A percentile compares a stretch with the other conserved stretches of the same genome.
Evolutionary conservation across 2,797 vertebrate species (phyloP).

Genomic region (Lagocephalus sceleratus): DNA sequence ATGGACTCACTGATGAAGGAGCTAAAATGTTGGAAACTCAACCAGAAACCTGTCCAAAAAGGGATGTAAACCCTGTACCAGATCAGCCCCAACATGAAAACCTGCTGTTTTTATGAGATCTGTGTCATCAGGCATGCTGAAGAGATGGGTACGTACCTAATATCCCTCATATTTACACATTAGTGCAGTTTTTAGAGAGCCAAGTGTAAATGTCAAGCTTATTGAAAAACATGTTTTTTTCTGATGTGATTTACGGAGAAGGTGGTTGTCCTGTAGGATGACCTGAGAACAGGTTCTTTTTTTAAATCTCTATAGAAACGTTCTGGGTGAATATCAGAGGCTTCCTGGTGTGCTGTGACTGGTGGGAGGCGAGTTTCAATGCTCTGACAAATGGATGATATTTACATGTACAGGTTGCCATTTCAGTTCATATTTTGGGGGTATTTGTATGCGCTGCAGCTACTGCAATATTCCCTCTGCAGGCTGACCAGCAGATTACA

Average conservation of each 20-base stretch:
- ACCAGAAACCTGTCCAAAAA: constrained; percentile 10
- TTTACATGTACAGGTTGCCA: too few species aligned
- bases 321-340: too few species aligned
- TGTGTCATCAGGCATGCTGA: constrained; percentile 28
- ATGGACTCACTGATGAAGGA: constrained; percentile 11
- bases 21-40: constrained; percentile 17
- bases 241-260: not conserved
- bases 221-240: not conserved
- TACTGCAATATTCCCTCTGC: too few species aligned
- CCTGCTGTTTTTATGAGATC: constrained; percentile 31
- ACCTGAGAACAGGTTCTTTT: not conserved
- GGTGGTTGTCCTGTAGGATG: too few species aligned
- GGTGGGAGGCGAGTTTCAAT: too few species aligned
- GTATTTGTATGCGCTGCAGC: too few species aligned
- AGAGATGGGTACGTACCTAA: constrained; percentile 27
- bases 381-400: too few species aligned
- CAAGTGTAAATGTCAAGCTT: not conserved
- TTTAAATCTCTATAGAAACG: too few species aligned
- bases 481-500: too few species aligned
- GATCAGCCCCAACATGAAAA: constrained; percentile 8
- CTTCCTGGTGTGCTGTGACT: too few species aligned
- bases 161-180: constrained; percentile 44
- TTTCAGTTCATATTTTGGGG: too few species aligned
- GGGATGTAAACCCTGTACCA: constrained; percentile 8
- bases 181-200: constrained; percentile 27